phyloP scores from a whole-genome alignment of 2,113 vertebrate species.

The Peromyscus californicus region DNA sequence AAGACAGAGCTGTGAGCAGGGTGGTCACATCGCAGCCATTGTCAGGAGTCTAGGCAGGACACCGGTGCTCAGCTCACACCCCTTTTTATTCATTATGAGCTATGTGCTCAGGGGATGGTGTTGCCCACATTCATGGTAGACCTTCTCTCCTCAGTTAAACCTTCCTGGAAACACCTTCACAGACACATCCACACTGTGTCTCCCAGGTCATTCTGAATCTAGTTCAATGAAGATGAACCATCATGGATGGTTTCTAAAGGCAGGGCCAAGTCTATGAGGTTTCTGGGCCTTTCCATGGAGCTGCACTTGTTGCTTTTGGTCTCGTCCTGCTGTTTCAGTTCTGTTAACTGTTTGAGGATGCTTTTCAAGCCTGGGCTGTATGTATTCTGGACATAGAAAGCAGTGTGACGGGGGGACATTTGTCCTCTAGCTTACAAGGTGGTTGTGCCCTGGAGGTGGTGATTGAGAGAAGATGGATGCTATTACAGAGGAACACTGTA shows the following conservation, averaged over 20 bases:
- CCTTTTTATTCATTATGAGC: not conserved
- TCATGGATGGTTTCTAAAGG: not conserved
- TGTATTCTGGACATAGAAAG: slow-evolving; percentile 15
- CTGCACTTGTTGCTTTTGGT: not conserved
- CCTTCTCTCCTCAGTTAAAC: not conserved
- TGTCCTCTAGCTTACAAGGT: not conserved
- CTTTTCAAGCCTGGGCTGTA: not conserved
- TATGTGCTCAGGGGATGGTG: not conserved
- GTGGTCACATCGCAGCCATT: not conserved
- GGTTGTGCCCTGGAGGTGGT: not conserved
- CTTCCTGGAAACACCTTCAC: not conserved
- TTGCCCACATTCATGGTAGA: not conserved
- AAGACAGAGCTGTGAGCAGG: not conserved
- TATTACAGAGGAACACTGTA: not conserved
- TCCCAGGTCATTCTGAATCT: not conserved
- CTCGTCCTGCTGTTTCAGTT: not conserved
- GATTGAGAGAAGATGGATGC: slow-evolving; percentile 24
- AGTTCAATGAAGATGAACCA: not conserved
- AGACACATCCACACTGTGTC: not conserved
- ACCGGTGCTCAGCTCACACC: not conserved
- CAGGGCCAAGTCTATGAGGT: not conserved
- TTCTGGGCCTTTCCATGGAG: not conserved
- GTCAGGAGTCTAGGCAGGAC: not conserved
- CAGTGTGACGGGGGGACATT: not conserved
- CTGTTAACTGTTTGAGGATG: not conserved